These are phyloP conservation scores for Borostomias antarcticus DNA, from an alignment of 2,797 vertebrate species.

Conservation along the genomic window DNA sequence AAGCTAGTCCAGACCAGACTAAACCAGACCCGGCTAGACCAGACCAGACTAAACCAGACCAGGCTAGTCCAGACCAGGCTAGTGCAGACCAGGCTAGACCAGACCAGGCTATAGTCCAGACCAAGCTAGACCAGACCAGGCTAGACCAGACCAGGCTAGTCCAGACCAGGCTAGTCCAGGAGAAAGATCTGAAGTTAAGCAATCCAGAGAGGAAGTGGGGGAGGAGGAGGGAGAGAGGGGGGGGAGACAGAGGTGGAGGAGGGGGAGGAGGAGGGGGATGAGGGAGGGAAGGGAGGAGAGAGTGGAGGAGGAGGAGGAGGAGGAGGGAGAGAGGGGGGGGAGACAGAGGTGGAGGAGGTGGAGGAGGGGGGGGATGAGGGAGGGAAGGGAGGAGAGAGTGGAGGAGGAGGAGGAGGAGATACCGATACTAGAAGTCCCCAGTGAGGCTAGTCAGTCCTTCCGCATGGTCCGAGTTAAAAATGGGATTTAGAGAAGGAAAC, in stretches of 20 bases:
- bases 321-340: not conserved
- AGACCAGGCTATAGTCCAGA: too few species aligned
- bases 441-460: constrained; percentile 8
- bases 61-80: too few species aligned
- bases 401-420: not conserved
- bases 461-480: constrained; percentile 37
- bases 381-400: not conserved
- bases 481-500: constrained; percentile 57
- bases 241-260: not conserved
- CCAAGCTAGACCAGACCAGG: too few species aligned
- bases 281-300: not conserved
- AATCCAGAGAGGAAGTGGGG: not conserved
- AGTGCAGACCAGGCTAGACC: too few species aligned
- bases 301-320: not conserved
- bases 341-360: not conserved
- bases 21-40: too few species aligned
- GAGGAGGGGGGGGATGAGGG: constrained; percentile 35
- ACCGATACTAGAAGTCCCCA: not conserved
- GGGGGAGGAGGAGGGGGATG: not conserved
- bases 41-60: too few species aligned
- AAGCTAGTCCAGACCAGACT: too few species aligned
- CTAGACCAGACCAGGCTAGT: too few species aligned
- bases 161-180: not conserved
- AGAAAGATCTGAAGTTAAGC: not conserved
- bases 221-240: not conserved